Conservation (phyloP, 37 sponge, comb jelly and placozoan genomes). For the Corticium candelabrum region DNA sequence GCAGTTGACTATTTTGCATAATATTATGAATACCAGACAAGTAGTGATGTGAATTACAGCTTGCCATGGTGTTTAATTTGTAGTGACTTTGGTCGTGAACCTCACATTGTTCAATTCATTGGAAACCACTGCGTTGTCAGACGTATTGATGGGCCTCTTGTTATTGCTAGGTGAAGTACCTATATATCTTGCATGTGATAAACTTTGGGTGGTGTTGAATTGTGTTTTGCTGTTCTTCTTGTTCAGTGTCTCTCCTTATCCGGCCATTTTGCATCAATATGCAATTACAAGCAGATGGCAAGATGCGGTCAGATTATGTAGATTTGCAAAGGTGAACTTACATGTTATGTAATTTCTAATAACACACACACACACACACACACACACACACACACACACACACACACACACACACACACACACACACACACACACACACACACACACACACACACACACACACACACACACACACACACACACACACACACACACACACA, state of each 20-base stretch:
- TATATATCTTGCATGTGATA: neutral
- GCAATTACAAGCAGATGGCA: constrained; percentile 40
- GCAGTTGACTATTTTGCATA: too few species aligned
- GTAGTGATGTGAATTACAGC: too few species aligned
- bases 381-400: constrained; percentile 5
- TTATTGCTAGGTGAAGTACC: constrained; percentile 51
- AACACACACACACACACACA: too few species aligned
- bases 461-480: constrained; percentile 5
- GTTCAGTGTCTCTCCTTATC: constrained; percentile 74
- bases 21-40: too few species aligned
- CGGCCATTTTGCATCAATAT: constrained; percentile 68
- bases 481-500: neutral
- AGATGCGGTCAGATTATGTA: constrained; percentile 60
- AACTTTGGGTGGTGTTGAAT: neutral
- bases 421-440: constrained; percentile 5
- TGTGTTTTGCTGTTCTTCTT: neutral
- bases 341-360: too few species aligned
- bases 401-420: neutral
- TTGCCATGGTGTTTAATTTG: neutral
- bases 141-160: constrained; percentile 80
- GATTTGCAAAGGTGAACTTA: constrained; percentile 80
- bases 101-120: constrained; percentile 60
- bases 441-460: constrained; percentile 5
- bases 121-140: constrained; percentile 69
- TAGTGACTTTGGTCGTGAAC: constrained; percentile 79